A percentile compares a stretch with the other conserved stretches of the same genome.
These are phyloP conservation scores for Takifugu rubripes DNA, from an alignment of 2,797 vertebrate genomes.

Conservation along the genomic window DNA sequence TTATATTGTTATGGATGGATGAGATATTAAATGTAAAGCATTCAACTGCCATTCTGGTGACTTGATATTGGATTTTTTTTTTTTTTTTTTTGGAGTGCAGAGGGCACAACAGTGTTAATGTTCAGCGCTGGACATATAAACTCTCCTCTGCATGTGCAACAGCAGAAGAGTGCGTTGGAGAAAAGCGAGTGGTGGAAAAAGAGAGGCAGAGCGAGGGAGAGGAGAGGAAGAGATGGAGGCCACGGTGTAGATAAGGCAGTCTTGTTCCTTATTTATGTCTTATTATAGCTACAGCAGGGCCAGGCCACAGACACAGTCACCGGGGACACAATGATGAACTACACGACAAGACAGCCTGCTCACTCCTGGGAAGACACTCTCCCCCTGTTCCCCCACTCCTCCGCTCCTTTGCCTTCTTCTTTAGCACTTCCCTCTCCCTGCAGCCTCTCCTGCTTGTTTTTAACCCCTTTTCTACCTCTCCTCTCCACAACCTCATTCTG, in stretches of 20 bases:
- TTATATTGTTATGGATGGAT: no score
- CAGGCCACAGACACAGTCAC: slow-evolving; percentile 73
- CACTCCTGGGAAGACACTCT: slow-evolving; percentile 76
- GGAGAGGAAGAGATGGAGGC: slow-evolving; percentile 68
- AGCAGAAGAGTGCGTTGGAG: slow-evolving; percentile 20
- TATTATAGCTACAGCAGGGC: slow-evolving; percentile 77
- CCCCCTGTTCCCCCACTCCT: slow-evolving; percentile 62
- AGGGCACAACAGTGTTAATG: no score
- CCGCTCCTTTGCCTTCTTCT: slow-evolving; percentile 47
- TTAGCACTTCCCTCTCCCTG: slow-evolving; percentile 53
- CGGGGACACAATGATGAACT: slow-evolving; percentile 78
- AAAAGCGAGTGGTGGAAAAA: slow-evolving; percentile 40
- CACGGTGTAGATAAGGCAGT: slow-evolving; percentile 72
- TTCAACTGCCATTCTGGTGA: no score
- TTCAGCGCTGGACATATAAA: slow-evolving; percentile 15
- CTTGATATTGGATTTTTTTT: no score
- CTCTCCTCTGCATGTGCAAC: slow-evolving; percentile 39
- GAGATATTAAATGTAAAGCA: no score
- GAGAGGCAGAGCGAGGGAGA: slow-evolving; percentile 33
- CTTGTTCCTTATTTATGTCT: slow-evolving; percentile 81
- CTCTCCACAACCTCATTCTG: slow-evolving; percentile 56
- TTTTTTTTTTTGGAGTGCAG: no score
- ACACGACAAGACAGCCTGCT: slow-evolving; percentile 76
- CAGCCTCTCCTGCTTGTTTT: slow-evolving; percentile 53
- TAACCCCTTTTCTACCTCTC: slow-evolving; percentile 41